Conservation (phyloP, 2,888 invertebrate genomes). For the Coelopa pilipes region DNA sequence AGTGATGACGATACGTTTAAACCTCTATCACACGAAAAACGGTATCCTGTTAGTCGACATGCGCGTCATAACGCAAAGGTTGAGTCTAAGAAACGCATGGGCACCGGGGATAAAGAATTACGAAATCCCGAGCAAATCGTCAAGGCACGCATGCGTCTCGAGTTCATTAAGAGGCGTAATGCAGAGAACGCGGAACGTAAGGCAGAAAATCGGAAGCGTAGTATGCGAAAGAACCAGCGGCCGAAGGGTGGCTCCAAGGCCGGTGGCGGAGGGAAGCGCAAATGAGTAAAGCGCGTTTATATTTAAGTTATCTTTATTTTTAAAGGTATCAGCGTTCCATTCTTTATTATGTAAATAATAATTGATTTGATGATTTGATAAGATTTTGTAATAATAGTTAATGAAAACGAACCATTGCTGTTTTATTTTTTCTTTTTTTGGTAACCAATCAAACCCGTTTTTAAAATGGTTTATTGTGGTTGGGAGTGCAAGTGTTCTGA, state of each 20-base stretch:
- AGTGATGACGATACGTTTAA: slow-evolving; percentile 57
- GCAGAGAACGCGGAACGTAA: slow-evolving; percentile 67
- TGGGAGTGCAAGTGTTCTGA: too few species aligned
- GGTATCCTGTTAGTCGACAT: slow-evolving; percentile 75
- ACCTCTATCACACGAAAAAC: slow-evolving; percentile 56
- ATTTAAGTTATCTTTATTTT: too few species aligned
- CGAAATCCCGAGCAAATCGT: slow-evolving; percentile 81
- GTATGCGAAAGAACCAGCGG: slow-evolving; percentile 58
- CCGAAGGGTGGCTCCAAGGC: slow-evolving; percentile 36
- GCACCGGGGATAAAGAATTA: slow-evolving; percentile 71
- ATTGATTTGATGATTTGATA: too few species aligned
- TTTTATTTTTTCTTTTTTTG: too few species aligned
- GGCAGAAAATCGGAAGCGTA: slow-evolving; percentile 65
- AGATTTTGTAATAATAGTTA: too few species aligned
- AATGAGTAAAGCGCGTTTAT: too few species aligned
- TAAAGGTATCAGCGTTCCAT: too few species aligned
- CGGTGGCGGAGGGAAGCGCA: not conserved
- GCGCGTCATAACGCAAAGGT: slow-evolving; percentile 81
- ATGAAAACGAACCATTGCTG: too few species aligned
- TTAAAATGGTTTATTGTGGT: too few species aligned
- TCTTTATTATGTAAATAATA: too few species aligned
- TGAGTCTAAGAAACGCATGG: slow-evolving; percentile 70
- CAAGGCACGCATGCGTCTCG: slow-evolving; percentile 73
- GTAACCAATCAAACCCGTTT: too few species aligned
- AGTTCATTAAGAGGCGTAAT: slow-evolving; percentile 73